A percentile compares a stretch with the other conserved stretches of the same genome.
Evolutionary conservation across 2,888 invertebrate species (phyloP).

Genomic region (Linhomoeus sp.): DNA sequence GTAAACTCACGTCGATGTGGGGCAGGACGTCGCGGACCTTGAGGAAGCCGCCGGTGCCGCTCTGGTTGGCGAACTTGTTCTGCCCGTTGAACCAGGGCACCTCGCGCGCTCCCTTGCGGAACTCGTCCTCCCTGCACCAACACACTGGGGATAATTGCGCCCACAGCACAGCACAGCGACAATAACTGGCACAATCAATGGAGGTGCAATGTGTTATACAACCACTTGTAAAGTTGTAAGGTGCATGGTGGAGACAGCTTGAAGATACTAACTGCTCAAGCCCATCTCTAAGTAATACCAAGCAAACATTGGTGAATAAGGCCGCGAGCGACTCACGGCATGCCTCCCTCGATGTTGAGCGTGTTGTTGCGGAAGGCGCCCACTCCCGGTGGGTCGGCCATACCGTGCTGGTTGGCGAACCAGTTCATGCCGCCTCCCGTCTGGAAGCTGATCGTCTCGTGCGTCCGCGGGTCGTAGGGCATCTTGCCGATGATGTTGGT

Average conservation of each 20-base stretch:
- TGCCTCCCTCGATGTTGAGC: slow-evolving; percentile 22
- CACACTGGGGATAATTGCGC: too few relatives aligned
- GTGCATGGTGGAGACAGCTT: too few relatives aligned
- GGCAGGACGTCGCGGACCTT: slow-evolving; percentile 25
- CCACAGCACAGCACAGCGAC: too few relatives aligned
- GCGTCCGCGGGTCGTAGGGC: slow-evolving; percentile 23
- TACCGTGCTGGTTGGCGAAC: slow-evolving; percentile 26
- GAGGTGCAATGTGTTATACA: too few relatives aligned
- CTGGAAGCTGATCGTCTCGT: slow-evolving; percentile 25
- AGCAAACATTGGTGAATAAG: too few relatives aligned
- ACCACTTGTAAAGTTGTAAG: too few relatives aligned
- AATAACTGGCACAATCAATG: too few relatives aligned
- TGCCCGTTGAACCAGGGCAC: slow-evolving; percentile 27
- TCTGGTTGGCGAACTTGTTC: slow-evolving; percentile 27
- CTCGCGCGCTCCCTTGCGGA: slow-evolving; percentile 21
- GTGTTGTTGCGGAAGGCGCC: slow-evolving; percentile 25
- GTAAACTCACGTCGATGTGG: slow-evolving; percentile 15
- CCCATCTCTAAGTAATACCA: too few relatives aligned
- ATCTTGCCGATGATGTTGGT: slow-evolving; percentile 15
- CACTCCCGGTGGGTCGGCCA: slow-evolving; percentile 18
- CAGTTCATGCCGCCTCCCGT: slow-evolving; percentile 21
- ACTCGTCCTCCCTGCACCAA: slow-evolving; percentile 18
- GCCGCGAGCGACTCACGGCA: too few relatives aligned
- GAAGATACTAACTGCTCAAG: too few relatives aligned
- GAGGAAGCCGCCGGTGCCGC: slow-evolving; percentile 23